These are phyloP conservation scores for Ctenomys sociabilis DNA, from an alignment of 2,113 vertebrate genomes.

Conservation along the genomic window DNA sequence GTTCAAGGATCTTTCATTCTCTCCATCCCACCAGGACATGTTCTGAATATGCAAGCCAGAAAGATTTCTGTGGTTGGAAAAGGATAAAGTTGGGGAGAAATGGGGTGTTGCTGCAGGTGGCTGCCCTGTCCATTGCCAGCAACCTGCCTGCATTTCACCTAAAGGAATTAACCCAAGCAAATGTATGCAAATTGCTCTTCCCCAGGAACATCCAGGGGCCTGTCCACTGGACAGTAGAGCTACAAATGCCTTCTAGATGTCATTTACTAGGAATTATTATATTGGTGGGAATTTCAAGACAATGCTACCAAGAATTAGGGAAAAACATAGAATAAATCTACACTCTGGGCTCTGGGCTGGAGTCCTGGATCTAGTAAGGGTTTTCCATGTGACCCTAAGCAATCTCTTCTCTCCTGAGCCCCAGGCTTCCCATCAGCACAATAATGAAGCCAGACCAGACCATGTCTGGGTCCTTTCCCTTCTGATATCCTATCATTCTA, in stretches of 20 bases:
- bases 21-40: neutral
- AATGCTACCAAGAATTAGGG: neutral
- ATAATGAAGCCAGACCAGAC: neutral
- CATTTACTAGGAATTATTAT: neutral
- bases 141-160: neutral
- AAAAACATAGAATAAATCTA: neutral
- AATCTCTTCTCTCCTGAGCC: neutral
- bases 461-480: neutral
- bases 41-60: neutral
- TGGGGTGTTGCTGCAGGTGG: neutral
- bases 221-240: neutral
- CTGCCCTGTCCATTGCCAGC: constrained; percentile 7
- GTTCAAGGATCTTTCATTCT: neutral
- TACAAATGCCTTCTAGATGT: neutral
- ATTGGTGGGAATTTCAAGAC: neutral
- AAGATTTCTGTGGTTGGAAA: neutral
- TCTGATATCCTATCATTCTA: neutral
- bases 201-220: neutral
- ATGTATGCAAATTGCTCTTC: constrained; percentile 70
- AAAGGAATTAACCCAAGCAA: constrained; percentile 78
- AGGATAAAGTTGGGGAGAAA: neutral
- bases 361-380: neutral
- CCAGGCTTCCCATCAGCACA: neutral
- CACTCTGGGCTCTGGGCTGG: neutral
- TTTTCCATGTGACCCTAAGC: neutral